Percentiles rank a stretch among this genome's conserved stretches.
Conservation (phyloP, 2,888 invertebrate species). For the Electrophaes corylata region DNA sequence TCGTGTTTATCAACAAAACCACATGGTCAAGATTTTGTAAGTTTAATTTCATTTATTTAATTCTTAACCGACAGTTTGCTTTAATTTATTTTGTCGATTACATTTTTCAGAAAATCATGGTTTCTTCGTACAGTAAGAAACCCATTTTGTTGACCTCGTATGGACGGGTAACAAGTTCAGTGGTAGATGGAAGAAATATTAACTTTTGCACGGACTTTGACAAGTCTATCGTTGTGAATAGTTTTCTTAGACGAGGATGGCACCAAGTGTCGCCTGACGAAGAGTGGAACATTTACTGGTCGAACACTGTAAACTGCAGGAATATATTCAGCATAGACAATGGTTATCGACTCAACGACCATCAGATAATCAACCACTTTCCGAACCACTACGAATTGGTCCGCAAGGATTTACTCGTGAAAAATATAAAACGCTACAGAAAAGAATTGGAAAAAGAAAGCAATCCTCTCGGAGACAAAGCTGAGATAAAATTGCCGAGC, state of each 20-base stretch:
- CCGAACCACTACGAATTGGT: conserved; percentile 97
- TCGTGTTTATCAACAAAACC: conserved; percentile 12
- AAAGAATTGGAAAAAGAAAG: conserved; percentile 95
- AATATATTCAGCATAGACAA: conserved; percentile 88
- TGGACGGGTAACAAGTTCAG: conserved; percentile 34
- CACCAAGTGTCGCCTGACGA: conserved; percentile 92
- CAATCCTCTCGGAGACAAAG: conserved; percentile 91
- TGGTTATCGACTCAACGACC: conserved; percentile 85
- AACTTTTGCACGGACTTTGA: conserved; percentile 62
- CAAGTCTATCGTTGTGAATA: conserved; percentile 58
- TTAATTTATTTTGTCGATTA: conserved; percentile 5
- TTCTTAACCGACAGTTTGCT: neutral
- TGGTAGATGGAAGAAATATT: conserved; percentile 85
- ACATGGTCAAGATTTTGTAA: conserved; percentile 23
- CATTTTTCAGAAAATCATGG: conserved; percentile 25
- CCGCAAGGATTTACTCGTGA: conserved; percentile 96
- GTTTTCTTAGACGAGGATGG: conserved; percentile 83
- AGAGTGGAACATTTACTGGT: conserved; percentile 98
- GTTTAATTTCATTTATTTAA: neutral
- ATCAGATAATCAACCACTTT: conserved; percentile 97
- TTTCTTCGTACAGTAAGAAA: conserved; percentile 79
- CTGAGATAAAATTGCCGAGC: conserved; percentile 66
- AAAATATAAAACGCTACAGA: conserved; percentile 96
- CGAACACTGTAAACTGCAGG: conserved; percentile 93
- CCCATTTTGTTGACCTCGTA: conserved; percentile 81